Base-by-base conservation (phyloP, 1,140 invertebrate species). In the Nephila pilipes region DNA sequence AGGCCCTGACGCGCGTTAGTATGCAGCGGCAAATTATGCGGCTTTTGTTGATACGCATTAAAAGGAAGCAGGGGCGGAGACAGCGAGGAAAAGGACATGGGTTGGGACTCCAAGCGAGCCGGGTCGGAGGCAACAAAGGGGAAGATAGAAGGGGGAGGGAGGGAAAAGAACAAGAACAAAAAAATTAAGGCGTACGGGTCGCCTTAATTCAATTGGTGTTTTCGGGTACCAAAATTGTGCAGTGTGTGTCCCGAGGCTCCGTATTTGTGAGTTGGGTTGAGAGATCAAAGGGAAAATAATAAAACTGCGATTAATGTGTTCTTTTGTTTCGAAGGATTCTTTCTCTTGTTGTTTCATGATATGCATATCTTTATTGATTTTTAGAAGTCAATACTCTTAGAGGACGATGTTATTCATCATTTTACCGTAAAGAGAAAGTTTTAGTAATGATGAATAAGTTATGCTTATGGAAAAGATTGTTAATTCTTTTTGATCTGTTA, bases 291-390 rank as follows among this genome's bases (percentile, higher is more conserved):
- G 36, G 79, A 83, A 91, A 91, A 83, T 90, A 90, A 90, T 90
- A 83, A 91, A 91, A 91, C 89, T 60, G 89, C 89, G 79, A 91
- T 91, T 91, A 91, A 91, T 79, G 55, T 79, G 69, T 79, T 91
- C 75, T 91, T 91, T 91, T 91, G 89, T 91, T 83, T 22, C 75
- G 16, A 29, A 0, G 12, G 25, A 22, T n/a, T 25, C n/a, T 57
- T 38, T 29, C 36, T 55, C 12, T 54, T 16, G 10, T 63, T 69
- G 12, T 65, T 75, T 69, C 14, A 69, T 10, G 10, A 58, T 32
- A 85, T 85, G 81, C 46, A 83, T 22, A 55, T 57, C 25, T 38
- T 25, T 55, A 83, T 83, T 55, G 79, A 81, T 81, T 80, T 36
- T 3, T 58, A 16, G 57, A 14, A n/a, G 8, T 10, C 4, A 46